Evolutionary conservation across 2,113 vertebrate genomes (phyloP).

Genomic region (Zosterops hypoxanthus): DNA sequence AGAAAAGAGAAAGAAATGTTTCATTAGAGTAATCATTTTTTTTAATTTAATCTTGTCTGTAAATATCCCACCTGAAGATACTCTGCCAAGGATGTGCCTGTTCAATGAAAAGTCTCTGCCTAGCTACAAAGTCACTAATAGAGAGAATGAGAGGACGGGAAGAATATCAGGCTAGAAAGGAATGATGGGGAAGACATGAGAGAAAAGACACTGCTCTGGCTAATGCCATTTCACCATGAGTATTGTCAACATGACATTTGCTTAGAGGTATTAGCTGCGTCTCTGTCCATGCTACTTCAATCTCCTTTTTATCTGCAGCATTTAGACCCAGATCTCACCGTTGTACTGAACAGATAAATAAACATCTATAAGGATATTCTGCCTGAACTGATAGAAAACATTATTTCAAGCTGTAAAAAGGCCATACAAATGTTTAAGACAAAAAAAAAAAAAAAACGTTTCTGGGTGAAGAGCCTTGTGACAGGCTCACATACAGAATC

Average conservation of each 20-base stretch:
- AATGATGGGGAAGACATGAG: background rate
- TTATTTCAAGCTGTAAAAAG: background rate
- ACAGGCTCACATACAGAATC: background rate
- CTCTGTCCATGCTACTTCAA: background rate
- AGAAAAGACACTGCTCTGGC: background rate
- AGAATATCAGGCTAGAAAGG: background rate
- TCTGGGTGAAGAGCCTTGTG: background rate
- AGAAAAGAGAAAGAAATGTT: background rate
- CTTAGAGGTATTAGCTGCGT: background rate
- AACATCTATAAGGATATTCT: background rate
- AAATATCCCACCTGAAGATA: background rate
- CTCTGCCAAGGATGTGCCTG: accelerated
- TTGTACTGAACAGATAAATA: background rate
- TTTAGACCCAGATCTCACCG: background rate
- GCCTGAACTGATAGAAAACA: background rate
- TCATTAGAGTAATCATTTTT: background rate
- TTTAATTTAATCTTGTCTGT: background rate
- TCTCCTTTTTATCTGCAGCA: background rate
- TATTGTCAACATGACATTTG: background rate
- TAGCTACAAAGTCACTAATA: background rate
- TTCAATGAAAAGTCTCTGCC: background rate
- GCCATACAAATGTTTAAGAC: background rate
- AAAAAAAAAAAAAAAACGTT: no score
- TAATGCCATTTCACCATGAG: background rate
- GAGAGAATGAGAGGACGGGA: background rate